phyloP scores from a whole-genome alignment of 2,113 vertebrate genomes.

The Lophius piscatorius region DNA sequence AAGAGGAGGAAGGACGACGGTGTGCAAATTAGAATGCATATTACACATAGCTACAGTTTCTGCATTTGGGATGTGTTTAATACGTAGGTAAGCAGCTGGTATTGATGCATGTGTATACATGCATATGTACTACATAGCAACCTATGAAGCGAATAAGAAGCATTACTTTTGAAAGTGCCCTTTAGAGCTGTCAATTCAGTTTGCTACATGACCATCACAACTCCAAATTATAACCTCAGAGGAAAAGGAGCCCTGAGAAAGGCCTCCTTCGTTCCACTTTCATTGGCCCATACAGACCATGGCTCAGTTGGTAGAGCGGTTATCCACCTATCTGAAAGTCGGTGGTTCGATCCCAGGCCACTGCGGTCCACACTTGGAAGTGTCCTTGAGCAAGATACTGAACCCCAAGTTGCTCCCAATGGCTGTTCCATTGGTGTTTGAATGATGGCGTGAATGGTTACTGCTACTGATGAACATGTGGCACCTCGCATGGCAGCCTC shows the following conservation, averaged over 20 bases:
- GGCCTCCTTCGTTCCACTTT: slow-evolving; percentile 10
- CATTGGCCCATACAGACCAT: slow-evolving; percentile 2
- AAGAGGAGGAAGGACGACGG: slow-evolving; percentile 8
- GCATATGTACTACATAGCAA: neutral
- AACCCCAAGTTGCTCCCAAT: too few species aligned
- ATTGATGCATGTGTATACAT: too few species aligned
- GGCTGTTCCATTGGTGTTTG: too few species aligned
- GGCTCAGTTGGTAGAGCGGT: too few species aligned
- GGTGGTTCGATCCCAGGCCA: too few species aligned
- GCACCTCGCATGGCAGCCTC: too few species aligned
- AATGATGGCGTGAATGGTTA: too few species aligned
- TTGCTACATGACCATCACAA: neutral
- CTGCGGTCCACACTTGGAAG: too few species aligned
- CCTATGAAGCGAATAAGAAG: slow-evolving; percentile 10
- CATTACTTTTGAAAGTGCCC: neutral
- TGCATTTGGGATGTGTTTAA: slow-evolving; percentile 55
- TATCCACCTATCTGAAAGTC: too few species aligned
- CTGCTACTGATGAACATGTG: too few species aligned
- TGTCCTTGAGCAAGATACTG: too few species aligned
- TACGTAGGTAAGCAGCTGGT: slow-evolving; percentile 40
- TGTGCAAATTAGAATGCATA: slow-evolving; percentile 30
- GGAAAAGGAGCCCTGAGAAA: neutral
- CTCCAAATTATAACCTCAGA: slow-evolving; percentile 17
- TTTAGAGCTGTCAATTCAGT: neutral
- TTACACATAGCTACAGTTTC: slow-evolving; percentile 36